These are phyloP conservation scores for human (Homo sapiens) DNA, from an alignment of 2,113 vertebrate genomes.

Conservation along the genomic window GRCh38 chr3:149465501-149466000, in stretches of 20 bases:
- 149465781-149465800: neutral
- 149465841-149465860: neutral
- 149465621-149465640: constrained; percentile 12
- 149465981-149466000: neutral
- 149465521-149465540: neutral
- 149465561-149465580: neutral
- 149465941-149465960: neutral
- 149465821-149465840: neutral
- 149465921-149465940: neutral
- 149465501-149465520: neutral
- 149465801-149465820: neutral
- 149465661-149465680: neutral
- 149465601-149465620: neutral
- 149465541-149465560: neutral
- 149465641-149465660: neutral
- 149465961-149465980: neutral
- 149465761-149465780: neutral
- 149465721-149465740: neutral
- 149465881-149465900: neutral
- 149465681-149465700: rapidly evolving
- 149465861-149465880: neutral
- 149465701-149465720: neutral
- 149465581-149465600: neutral
- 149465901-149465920: neutral
- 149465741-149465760: too few species aligned